A percentile compares a stretch with the other conserved stretches of the same genome.
These are phyloP conservation scores for Astreopora myriophthalma DNA, from an alignment of 64 coral and sea anemone species.

Conservation along the genomic window DNA sequence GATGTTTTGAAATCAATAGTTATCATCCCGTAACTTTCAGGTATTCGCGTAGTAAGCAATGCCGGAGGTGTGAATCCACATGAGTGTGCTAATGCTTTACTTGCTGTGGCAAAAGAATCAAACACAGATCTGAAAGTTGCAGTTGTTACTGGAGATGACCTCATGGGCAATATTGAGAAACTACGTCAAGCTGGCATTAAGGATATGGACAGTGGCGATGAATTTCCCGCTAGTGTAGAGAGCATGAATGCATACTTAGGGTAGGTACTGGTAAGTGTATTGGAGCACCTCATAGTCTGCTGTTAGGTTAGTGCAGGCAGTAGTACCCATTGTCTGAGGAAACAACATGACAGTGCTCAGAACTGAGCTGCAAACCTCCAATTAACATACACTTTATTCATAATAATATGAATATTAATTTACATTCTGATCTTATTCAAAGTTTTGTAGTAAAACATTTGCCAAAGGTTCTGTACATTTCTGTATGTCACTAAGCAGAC, in stretches of 20 bases:
- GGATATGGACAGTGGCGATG: conserved; percentile 74
- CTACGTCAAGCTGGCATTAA: conserved; percentile 61
- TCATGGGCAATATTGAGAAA: conserved; percentile 72
- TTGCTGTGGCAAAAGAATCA: conserved; percentile 71
- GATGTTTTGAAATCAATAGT: no score
- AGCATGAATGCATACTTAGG: conserved; percentile 99
- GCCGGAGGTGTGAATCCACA: conserved; percentile 96
- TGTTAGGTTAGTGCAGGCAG: no score
- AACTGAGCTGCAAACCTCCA: no score
- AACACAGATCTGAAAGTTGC: conserved; percentile 85
- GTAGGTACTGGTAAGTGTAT: conserved; percentile 24
- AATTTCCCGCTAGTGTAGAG: conserved; percentile 70
- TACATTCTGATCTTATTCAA: no score
- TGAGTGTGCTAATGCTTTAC: conserved; percentile 88
- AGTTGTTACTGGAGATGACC: conserved; percentile 92
- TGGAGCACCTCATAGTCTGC: no score
- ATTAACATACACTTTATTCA: no score
- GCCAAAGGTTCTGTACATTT: no score
- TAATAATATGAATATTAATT: no score
- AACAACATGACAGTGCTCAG: no score
- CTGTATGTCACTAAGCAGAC: no score
- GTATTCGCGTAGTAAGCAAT: conserved; percentile 93
- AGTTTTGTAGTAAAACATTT: no score
- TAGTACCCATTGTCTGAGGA: no score
- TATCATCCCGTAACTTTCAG: not conserved